These are phyloP conservation scores for Amphipyra berbera DNA, from an alignment of 2,888 invertebrate genomes.

Conservation along the genomic window DNA sequence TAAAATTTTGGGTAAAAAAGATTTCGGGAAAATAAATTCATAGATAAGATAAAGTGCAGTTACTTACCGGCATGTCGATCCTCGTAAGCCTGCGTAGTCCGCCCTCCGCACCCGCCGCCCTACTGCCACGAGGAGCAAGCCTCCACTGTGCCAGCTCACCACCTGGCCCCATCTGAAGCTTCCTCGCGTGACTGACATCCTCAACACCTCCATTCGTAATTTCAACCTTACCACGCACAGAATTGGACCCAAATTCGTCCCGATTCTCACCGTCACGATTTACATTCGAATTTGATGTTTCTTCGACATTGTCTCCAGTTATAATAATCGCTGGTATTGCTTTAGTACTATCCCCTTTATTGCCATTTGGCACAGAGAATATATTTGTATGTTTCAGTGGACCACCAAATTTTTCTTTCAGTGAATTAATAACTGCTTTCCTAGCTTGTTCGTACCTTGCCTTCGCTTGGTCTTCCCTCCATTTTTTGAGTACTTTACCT, in stretches of 20 bases:
- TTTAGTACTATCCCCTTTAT: conserved; percentile 72
- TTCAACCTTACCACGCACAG: conserved; percentile 67
- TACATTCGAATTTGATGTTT: conserved; percentile 85
- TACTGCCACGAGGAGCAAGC: conserved; percentile 80
- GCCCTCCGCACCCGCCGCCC: conserved; percentile 82
- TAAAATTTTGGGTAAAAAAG: not conserved
- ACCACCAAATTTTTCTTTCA: conserved; percentile 80
- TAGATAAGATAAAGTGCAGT: conserved; percentile 36
- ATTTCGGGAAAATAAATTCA: not conserved
- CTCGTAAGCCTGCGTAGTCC: conserved; percentile 77
- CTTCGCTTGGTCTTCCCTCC: conserved; percentile 79
- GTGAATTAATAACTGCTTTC: conserved; percentile 82
- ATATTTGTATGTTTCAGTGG: conserved; percentile 64
- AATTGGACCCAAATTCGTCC: conserved; percentile 63
- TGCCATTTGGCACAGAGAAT: conserved; percentile 60
- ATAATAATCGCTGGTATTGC: conserved; percentile 74
- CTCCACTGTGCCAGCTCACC: conserved; percentile 86
- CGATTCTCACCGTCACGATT: conserved; percentile 64
- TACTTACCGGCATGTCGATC: conserved; percentile 85
- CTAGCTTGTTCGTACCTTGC: conserved; percentile 79
- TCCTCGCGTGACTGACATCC: conserved; percentile 84
- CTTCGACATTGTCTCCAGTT: conserved; percentile 83
- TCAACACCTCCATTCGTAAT: conserved; percentile 64
- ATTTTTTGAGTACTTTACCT: conserved; percentile 80
- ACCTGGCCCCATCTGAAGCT: conserved; percentile 85